phyloP scores from a whole-genome alignment of 1,140 invertebrate genomes.

The Drosophila cardini region DNA sequence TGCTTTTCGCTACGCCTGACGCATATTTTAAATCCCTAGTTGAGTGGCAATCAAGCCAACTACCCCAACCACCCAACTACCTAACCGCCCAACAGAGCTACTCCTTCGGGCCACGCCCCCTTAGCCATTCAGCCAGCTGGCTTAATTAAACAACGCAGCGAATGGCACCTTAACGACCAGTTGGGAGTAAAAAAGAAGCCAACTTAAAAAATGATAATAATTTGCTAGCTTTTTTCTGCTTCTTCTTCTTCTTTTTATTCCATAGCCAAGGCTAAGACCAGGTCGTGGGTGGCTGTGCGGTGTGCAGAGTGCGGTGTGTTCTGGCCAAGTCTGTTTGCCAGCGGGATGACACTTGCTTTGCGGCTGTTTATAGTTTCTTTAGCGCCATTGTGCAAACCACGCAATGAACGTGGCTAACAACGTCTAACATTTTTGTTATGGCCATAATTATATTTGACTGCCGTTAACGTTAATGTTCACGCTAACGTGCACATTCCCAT shows the following conservation, averaged over 20 bases:
- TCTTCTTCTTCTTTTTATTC: constrained; percentile 1
- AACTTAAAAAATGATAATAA: constrained; percentile 51
- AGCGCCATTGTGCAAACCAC: constrained; percentile 45
- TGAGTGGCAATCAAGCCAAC: constrained; percentile 79
- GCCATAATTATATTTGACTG: constrained; percentile 81
- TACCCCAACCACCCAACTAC: constrained; percentile 21
- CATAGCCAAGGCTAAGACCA: constrained; percentile 22
- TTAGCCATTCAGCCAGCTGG: constrained; percentile 42
- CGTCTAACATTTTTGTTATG: constrained; percentile 73
- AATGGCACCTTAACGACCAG: constrained; percentile 64
- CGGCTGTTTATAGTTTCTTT: constrained; percentile 53
- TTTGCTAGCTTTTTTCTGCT: not conserved
- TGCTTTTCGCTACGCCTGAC: constrained; percentile 75
- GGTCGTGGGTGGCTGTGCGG: not conserved
- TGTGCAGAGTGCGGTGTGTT: not conserved
- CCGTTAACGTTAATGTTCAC: constrained; percentile 54
- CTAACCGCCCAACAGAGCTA: constrained; percentile 40
- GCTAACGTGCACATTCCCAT: too few relatives aligned
- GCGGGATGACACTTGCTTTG: constrained; percentile 57
- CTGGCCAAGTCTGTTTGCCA: not conserved
- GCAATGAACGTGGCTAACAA: constrained; percentile 46
- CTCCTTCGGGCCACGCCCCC: constrained; percentile 3
- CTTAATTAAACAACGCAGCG: constrained; percentile 79
- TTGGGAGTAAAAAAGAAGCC: constrained; percentile 15
- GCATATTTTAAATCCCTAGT: constrained; percentile 82